Conservation (phyloP, 92 coral and sea anemone species). For the Diadumene lineata region DNA sequence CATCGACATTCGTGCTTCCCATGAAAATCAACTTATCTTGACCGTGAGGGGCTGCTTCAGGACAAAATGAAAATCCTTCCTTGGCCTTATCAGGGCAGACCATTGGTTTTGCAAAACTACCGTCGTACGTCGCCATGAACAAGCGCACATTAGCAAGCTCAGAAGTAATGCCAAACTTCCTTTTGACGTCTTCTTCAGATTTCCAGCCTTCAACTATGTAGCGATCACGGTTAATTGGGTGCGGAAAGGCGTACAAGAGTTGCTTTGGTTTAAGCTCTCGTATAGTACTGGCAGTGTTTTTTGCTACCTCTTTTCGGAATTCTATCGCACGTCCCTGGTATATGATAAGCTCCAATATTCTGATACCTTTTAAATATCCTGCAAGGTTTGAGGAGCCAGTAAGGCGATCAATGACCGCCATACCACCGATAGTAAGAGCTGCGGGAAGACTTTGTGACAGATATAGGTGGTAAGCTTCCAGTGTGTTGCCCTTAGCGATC, state of each 20-base stretch:
- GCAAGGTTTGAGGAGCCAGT: slow-evolving; percentile 16
- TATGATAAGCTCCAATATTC: neutral
- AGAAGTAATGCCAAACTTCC: neutral
- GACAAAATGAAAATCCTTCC: slow-evolving; percentile 48
- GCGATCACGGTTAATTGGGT: slow-evolving; percentile 17
- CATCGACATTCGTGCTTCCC: slow-evolving; percentile 39
- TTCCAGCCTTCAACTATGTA: slow-evolving; percentile 34
- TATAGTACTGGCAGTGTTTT: neutral
- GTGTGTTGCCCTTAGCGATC: slow-evolving; percentile 29
- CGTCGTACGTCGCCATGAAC: slow-evolving; percentile 44
- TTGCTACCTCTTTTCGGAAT: slow-evolving; percentile 22
- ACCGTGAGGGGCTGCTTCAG: slow-evolving; percentile 39
- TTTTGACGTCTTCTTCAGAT: neutral
- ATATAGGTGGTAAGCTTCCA: slow-evolving; percentile 3
- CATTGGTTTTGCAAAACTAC: slow-evolving; percentile 30
- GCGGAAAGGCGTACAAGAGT: slow-evolving; percentile 15
- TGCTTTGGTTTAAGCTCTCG: slow-evolving; percentile 27
- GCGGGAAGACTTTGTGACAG: slow-evolving; percentile 28
- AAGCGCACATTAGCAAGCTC: slow-evolving; percentile 33
- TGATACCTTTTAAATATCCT: neutral
- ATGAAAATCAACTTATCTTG: slow-evolving; percentile 40
- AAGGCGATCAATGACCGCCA: slow-evolving; percentile 21
- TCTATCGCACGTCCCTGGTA: neutral
- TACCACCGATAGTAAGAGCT: slow-evolving; percentile 24
- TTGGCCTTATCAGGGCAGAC: slow-evolving; percentile 36